These are phyloP conservation scores for Oligia latruncula DNA, from an alignment of 2,888 invertebrate genomes.

Conservation along the genomic window DNA sequence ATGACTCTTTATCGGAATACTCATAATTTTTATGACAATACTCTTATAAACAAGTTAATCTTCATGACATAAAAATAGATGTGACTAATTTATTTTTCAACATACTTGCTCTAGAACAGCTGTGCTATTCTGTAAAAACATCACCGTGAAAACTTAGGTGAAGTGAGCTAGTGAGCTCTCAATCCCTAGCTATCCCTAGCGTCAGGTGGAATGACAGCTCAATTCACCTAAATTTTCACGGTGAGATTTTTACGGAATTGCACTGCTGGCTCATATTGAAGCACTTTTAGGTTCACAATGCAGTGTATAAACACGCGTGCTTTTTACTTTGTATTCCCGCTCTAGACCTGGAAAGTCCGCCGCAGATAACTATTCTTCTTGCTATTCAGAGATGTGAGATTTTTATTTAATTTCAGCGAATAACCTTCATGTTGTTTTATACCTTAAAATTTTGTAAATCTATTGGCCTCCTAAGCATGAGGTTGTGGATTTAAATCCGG, in stretches of 20 bases:
- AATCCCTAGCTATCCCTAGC: too few species aligned
- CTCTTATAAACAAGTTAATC: conserved; percentile 16
- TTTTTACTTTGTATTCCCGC: background rate
- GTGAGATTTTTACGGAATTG: too few species aligned
- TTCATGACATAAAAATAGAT: conserved; percentile 14
- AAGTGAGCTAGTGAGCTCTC: too few species aligned
- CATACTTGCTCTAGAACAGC: background rate
- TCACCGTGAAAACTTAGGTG: too few species aligned
- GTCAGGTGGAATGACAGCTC: too few species aligned
- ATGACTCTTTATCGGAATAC: conserved; percentile 6
- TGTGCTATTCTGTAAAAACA: too few species aligned
- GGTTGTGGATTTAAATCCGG: too few species aligned
- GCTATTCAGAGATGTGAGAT: background rate
- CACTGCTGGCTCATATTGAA: background rate
- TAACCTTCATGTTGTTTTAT: background rate
- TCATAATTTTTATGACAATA: conserved; percentile 5
- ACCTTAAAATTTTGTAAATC: too few species aligned
- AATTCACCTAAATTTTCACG: too few species aligned
- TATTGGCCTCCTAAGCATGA: too few species aligned
- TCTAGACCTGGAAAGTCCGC: background rate
- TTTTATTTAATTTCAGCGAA: background rate
- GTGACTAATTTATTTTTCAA: conserved; percentile 10
- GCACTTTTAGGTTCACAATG: background rate
- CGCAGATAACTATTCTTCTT: background rate
- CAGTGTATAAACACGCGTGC: background rate